Base-by-base conservation (phyloP, 2,113 vertebrate genomes). In the Pluvialis apricaria region DNA sequence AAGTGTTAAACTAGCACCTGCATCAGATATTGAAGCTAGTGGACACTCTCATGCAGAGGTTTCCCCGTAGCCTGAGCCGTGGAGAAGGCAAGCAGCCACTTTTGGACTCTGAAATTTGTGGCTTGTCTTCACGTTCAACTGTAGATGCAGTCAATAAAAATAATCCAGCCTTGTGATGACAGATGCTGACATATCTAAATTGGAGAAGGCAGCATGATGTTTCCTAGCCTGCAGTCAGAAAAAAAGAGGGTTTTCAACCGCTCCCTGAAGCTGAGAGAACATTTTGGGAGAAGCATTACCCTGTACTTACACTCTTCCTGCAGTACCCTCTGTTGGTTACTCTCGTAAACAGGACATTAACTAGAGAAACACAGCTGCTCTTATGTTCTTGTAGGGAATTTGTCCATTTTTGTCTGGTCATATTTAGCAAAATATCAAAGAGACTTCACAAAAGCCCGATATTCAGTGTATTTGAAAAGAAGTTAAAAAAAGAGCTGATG, bases 401-500 rank as follows among this genome's bases (percentile, higher is more conserved):
- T 69, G 20, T 12, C 9, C 12, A 15, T 54, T 83, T 76, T 76
- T 61, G 5, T 52, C n/a, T 61, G 13, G 24, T 22, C 31, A 28
- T 47, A 69, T 31, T 64, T 65, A 52, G 13, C 29, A 77, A 90
- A 92, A 24, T 38, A 64, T 38, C 58, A 65, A 76, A 18, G 15
- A 54, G 13, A 6, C 31, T 84, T 61, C 38, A 51, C 51, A 84
- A 61, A 73, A 70, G 9, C 19, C 36, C 38, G 7, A 73, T 42
- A 85, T 71, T 25, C 45, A 40, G 11, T 4, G 3, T 40, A 24
- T 69, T 90, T 77, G 36, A 52, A 81, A 81, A 15, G 7, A 49
- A 52, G 16, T 1, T 1, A 3, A 24, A 4, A 44, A 15, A 18
- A 47, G 31, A 26, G 0, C 5, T 78, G 29, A 71, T 40, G 19